These are phyloP conservation scores for Pollenia amentaria DNA, from an alignment of 2,888 invertebrate species.

Conservation along the genomic window DNA sequence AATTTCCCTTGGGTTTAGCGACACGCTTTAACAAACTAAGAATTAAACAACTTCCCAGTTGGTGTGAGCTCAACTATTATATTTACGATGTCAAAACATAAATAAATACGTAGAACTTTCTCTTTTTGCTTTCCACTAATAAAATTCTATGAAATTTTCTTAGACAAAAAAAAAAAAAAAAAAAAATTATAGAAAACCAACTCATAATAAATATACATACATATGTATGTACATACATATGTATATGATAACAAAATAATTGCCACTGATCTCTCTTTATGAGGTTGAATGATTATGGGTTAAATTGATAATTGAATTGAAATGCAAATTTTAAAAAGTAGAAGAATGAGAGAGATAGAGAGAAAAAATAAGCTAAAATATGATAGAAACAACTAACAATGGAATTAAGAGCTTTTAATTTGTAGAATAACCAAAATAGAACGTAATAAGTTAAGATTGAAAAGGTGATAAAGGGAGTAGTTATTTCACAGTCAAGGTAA, in stretches of 20 bases:
- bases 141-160: neutral
- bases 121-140: neutral
- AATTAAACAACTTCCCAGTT: too few relatives aligned
- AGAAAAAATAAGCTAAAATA: neutral
- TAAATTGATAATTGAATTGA: conserved; percentile 51
- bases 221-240: too few relatives aligned
- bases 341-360: neutral
- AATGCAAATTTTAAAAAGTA: neutral
- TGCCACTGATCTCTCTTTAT: conserved; percentile 6
- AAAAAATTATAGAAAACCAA: conserved; percentile 15
- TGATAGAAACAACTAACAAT: neutral
- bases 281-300: conserved; percentile 15
- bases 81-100: too few relatives aligned
- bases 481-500: conserved; percentile 27
- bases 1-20: too few relatives aligned
- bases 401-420: neutral
- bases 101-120: conserved; percentile 3
- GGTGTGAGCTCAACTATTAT: too few relatives aligned
- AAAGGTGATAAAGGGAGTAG: neutral
- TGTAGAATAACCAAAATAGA: neutral
- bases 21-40: too few relatives aligned
- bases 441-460: neutral
- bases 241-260: conserved; percentile 29
- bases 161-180: neutral
- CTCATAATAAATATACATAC: neutral